phyloP scores from a whole-genome alignment of 92 coral and sea anemone species.

The Porites evermanni region DNA sequence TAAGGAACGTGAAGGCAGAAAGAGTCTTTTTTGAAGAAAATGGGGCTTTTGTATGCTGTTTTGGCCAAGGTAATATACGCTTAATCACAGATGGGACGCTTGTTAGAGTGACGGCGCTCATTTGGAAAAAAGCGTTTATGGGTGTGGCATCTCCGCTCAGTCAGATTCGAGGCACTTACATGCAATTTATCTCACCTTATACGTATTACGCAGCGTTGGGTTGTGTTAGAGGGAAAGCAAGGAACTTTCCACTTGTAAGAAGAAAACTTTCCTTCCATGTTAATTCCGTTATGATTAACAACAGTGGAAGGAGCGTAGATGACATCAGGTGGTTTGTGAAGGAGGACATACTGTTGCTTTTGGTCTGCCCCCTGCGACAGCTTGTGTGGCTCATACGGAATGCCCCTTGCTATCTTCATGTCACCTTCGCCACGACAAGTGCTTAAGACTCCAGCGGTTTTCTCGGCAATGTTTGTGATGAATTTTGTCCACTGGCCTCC shows the following conservation, averaged over 20 bases:
- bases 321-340: slow-evolving; percentile 36
- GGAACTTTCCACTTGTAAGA: slow-evolving; percentile 48
- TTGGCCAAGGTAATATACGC: too few species aligned
- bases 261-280: slow-evolving; percentile 44
- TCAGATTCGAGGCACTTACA: background rate
- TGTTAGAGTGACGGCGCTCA: too few species aligned
- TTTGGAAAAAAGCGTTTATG: background rate
- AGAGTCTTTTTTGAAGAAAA: too few species aligned
- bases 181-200: background rate
- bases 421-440: slow-evolving; percentile 6
- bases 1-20: too few species aligned
- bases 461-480: slow-evolving; percentile 39
- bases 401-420: slow-evolving; percentile 1
- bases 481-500: slow-evolving; percentile 33
- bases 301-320: slow-evolving; percentile 33
- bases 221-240: slow-evolving; percentile 32
- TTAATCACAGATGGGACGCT: too few species aligned
- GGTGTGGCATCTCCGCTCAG: background rate
- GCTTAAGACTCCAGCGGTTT: slow-evolving; percentile 20
- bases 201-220: slow-evolving; percentile 44
- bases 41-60: too few species aligned
- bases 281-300: slow-evolving; percentile 54
- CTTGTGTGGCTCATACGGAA: slow-evolving; percentile 40
- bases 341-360: slow-evolving; percentile 5
- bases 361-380: slow-evolving; percentile 36